Base-by-base conservation (phyloP, 2,888 invertebrate genomes). In the Drosophila koepferae region DNA sequence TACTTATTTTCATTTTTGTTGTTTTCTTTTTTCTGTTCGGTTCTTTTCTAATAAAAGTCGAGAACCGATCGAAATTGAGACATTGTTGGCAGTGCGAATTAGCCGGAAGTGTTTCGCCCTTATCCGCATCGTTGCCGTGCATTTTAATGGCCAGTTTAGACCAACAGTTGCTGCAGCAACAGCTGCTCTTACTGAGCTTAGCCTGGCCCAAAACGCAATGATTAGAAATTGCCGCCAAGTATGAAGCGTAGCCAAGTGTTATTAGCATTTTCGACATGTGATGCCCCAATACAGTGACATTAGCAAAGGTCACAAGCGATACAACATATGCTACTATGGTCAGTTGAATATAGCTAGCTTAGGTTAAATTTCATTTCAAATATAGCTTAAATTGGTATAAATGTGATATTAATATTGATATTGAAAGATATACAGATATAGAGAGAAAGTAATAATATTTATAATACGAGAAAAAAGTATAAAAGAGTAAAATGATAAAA, bases 71-170 rank as follows among this genome's bases (percentile, higher is more conserved):
- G 70, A 79, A 87, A 84, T 84, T 84, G 83, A 86, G 89, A 89
- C 89, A 79, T 86, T 87, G 79, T 71, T 72, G 69, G 10, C 60
- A 61, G 75, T 69, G 89, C 80, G 87, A 84, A 89, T 84, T 86
- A 86, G 72, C 81, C 87, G 64, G 68, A 83, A 83, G 67, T 80
- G 77, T 70, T 80, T 65, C 14, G 62, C 18, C 56, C 77, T 76
- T 80, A 77, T 76, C 38, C 63, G 77, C 43, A 36, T 61, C 72
- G 80, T 58, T 64, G 89, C 65, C 67, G 80, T 86, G 83, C 83
- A 84, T 84, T 89, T 84, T 81, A 84, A 84, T 84, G 82, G 71
- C 72, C 82, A 74, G 80, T 74, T 84, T 82, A 81, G 80, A 63
- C 63, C 55, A 61, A 64, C 70, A 68, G 67, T 77, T 55, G 80